Evolutionary conservation across 2,888 invertebrate genomes (phyloP).

Genomic region (Scaptomyza tumidula): DNA sequence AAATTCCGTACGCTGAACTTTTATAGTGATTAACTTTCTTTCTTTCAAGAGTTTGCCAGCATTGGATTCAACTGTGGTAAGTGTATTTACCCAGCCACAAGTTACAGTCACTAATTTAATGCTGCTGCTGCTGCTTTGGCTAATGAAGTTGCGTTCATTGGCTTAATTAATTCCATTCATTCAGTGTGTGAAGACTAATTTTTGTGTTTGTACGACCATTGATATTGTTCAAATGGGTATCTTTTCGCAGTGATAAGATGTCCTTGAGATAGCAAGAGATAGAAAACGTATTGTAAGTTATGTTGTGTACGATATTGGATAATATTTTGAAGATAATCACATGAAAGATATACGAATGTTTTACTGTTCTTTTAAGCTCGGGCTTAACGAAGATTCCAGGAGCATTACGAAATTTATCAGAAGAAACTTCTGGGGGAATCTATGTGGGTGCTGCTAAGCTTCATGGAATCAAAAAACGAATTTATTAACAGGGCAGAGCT

Average conservation of each 20-base stretch:
- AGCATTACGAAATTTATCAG: no score
- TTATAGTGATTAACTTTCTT: slow-evolving; percentile 47
- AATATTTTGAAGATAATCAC: no score
- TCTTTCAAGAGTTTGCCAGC: slow-evolving; percentile 19
- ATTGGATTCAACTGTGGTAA: slow-evolving; percentile 31
- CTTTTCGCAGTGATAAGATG: neutral
- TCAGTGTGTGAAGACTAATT: slow-evolving; percentile 27
- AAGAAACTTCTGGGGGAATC: no score
- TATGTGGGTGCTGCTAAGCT: no score
- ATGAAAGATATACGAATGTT: no score
- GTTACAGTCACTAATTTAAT: slow-evolving; percentile 19
- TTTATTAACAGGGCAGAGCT: no score
- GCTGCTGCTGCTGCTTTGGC: slow-evolving; percentile 16
- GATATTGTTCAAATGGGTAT: neutral
- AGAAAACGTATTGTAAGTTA: no score
- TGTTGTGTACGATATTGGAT: no score
- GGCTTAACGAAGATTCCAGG: no score
- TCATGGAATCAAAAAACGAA: no score
- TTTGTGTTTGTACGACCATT: neutral
- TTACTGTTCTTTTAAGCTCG: no score
- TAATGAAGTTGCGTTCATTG: slow-evolving; percentile 65
- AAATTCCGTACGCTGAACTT: slow-evolving; percentile 23
- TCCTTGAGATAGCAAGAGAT: neutral
- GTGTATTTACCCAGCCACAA: slow-evolving; percentile 39
- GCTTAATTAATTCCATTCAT: slow-evolving; percentile 67